Conservation (phyloP, 2,797 vertebrate genomes). For the Pipistrellus kuhlii region DNA sequence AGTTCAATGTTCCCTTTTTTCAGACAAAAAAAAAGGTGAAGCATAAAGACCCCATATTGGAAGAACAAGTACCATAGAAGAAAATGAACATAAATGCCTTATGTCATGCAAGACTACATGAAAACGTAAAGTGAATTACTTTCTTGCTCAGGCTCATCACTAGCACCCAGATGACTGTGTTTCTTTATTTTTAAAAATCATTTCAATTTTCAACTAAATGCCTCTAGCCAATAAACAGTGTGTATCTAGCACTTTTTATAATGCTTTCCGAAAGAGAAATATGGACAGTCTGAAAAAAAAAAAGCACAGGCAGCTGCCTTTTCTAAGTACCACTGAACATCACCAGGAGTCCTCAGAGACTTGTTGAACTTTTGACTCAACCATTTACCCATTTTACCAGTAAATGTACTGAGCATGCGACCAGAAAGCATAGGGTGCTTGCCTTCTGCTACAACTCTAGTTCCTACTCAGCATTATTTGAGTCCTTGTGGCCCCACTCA, state of each 20-base stretch:
- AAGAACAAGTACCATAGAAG: slow-evolving; percentile 58
- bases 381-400: neutral
- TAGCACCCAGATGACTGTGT: slow-evolving; percentile 61
- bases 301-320: slow-evolving; percentile 19
- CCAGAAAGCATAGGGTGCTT: neutral
- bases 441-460: neutral
- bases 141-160: slow-evolving; percentile 2
- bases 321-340: neutral
- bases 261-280: slow-evolving; percentile 63
- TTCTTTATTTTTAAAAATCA: slow-evolving; percentile 75
- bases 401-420: neutral
- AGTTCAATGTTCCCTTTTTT: slow-evolving; percentile 67
- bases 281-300: neutral
- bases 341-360: neutral
- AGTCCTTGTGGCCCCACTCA: neutral
- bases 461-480: neutral
- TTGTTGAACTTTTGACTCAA: neutral
- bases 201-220: slow-evolving; percentile 74
- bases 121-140: slow-evolving; percentile 54
- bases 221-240: slow-evolving; percentile 54
- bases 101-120: slow-evolving; percentile 53
- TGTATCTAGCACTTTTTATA: slow-evolving; percentile 51
- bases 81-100: slow-evolving; percentile 65
- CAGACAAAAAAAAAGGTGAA: slow-evolving; percentile 29
- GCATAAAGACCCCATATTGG: slow-evolving; percentile 54